Percentiles rank a stretch among this genome's conserved stretches.
These are phyloP conservation scores for Cosmia trapezina DNA, from an alignment of 2,888 invertebrate species.

Conservation along the genomic window DNA sequence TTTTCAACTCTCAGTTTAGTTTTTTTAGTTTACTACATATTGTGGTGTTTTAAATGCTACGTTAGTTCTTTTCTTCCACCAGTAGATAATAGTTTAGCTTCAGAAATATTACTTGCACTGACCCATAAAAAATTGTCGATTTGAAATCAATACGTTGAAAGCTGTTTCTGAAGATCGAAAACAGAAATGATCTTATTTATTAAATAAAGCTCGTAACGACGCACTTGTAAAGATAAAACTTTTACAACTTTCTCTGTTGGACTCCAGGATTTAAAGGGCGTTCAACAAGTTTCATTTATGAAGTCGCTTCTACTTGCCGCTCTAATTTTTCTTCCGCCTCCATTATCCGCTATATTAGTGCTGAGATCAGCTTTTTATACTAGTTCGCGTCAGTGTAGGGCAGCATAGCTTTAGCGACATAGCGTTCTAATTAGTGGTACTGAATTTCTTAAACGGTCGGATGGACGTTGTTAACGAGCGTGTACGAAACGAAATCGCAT, in stretches of 20 bases:
- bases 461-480: constrained; percentile 73
- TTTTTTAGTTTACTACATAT: constrained; percentile 15
- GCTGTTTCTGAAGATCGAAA: constrained; percentile 8
- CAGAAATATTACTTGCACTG: constrained; percentile 3
- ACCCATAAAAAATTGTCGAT: neutral
- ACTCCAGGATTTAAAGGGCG: constrained; percentile 69
- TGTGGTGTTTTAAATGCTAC: constrained; percentile 4
- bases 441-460: constrained; percentile 62
- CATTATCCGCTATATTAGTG: constrained; percentile 43
- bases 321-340: constrained; percentile 67
- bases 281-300: constrained; percentile 57
- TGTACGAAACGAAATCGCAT: constrained; percentile 76
- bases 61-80: neutral
- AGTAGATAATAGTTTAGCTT: neutral
- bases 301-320: constrained; percentile 64
- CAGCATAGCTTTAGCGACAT: constrained; percentile 45
- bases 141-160: constrained; percentile 12
- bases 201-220: constrained; percentile 36
- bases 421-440: constrained; percentile 59
- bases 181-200: constrained; percentile 26
- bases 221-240: constrained; percentile 43
- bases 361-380: constrained; percentile 49
- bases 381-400: constrained; percentile 54
- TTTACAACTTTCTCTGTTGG: constrained; percentile 63
- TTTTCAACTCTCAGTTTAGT: constrained; percentile 56